Percentiles rank a stretch among this genome's conserved stretches.
Conservation (phyloP, 2,113 vertebrate genomes). For the Cercocebus atys region DNA sequence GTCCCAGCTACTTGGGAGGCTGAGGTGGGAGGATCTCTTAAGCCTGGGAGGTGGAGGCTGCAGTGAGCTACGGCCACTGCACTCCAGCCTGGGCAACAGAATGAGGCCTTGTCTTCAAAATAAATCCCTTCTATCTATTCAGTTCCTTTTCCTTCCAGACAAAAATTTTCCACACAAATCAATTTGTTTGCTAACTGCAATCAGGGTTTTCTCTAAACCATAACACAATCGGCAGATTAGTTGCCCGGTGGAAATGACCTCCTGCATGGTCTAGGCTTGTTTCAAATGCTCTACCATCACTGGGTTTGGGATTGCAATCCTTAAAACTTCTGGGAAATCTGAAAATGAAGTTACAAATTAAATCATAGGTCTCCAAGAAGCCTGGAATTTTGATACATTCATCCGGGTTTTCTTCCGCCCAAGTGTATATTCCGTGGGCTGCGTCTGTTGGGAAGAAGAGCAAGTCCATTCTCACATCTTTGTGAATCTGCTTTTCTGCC, state of each 20-base stretch:
- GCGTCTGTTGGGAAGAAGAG: neutral
- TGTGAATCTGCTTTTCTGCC: neutral
- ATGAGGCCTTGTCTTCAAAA: neutral
- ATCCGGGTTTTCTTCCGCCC: no score
- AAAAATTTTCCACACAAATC: neutral
- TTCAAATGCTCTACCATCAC: neutral
- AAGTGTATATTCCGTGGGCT: neutral
- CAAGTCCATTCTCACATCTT: neutral
- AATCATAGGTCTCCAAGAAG: neutral
- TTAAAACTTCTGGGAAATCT: neutral
- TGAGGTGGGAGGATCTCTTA: no score
- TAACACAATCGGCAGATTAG: neutral
- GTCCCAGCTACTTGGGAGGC: no score
- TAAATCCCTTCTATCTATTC: neutral
- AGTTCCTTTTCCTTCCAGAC: neutral
- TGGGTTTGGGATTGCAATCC: neutral
- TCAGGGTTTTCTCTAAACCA: neutral
- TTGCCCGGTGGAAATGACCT: neutral
- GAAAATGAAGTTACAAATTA: neutral
- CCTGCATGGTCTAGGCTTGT: neutral
- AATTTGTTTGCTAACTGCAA: neutral
- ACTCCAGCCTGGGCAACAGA: no score
- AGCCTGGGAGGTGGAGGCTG: no score
- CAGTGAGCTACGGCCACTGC: no score
- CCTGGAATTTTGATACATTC: neutral